Base-by-base conservation (phyloP, 2,113 vertebrate species). In the Platichthys flesus region DNA sequence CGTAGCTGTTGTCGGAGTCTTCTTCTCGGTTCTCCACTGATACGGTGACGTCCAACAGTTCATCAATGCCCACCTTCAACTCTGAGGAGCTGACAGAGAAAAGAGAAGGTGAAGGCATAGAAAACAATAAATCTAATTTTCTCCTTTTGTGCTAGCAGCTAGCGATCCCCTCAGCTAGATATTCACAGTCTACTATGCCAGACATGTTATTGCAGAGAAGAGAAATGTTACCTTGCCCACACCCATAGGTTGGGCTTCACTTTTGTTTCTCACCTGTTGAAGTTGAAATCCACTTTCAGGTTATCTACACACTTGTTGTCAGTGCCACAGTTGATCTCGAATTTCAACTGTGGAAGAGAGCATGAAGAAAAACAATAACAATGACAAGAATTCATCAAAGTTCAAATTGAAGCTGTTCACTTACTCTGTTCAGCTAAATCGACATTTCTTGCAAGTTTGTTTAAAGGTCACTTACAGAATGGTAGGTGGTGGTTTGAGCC, bases 271-370 rank as follows among this genome's bases (percentile, higher is more conserved):
- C 60, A 96, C 96, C 88, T 85, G n/a, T 83, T 91, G 81, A 95
- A 94, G 76, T 78, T 92, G 51, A 96, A 94, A 76, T 93, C 90
- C 81, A 97, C 77, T 64, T 82, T 87, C 0, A 97, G 92, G 61
- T 94, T 67, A 6, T 97, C 96, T 21, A 89, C 81, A 76, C 96
- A 97, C 8, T 86, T 21, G 0, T 85, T 84, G 66, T 97, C 95
- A 0, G 1, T 2, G 3, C 96, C 96, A 67, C 96, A 97, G 73
- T 96, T 92, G 84, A 95, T 96, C 90, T 96, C 93, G 88, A 97
- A 96, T 3, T 86, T 84, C 23, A 96, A 80, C 96, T 97, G 91
- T 73, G 56, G 64, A 76, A 40, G 14, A 71, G 37, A 70, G 31
- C 5, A 47, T 26, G 0, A 20, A 2, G n/a, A 42, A 20, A 52